Evolutionary conservation across 2,888 invertebrate genomes (phyloP).

Genomic region (Caprella mutica): DNA sequence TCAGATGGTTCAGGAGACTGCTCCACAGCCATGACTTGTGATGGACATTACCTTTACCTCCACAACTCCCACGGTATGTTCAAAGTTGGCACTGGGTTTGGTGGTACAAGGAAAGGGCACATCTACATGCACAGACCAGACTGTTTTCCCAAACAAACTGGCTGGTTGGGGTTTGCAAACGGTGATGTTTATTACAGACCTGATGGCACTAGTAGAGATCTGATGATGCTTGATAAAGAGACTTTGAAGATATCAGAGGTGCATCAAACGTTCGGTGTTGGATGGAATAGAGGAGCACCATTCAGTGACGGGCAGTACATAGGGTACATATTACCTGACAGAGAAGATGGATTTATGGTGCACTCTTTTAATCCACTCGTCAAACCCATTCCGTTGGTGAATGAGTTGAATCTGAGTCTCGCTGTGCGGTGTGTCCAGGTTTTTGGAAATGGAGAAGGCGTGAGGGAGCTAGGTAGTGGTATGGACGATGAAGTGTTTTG

Average conservation of each 20-base stretch:
- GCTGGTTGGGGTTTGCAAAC: conserved; percentile 69
- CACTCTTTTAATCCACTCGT: conserved; percentile 55
- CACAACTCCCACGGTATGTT: conserved; percentile 64
- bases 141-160: conserved; percentile 64
- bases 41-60: conserved; percentile 81
- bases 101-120: conserved; percentile 83
- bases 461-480: conserved; percentile 38
- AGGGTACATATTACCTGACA: conserved; percentile 63
- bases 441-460: conserved; percentile 60
- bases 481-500: conserved; percentile 64
- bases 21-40: conserved; percentile 61
- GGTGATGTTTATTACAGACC: conserved; percentile 68
- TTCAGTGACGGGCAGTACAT: conserved; percentile 70
- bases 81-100: conserved; percentile 91
- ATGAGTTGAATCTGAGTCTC: conserved; percentile 60
- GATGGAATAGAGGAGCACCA: conserved; percentile 42
- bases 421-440: conserved; percentile 63
- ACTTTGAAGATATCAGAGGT: conserved; percentile 45
- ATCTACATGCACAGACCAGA: conserved; percentile 72
- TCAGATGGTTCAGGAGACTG: too few species aligned
- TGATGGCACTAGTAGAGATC: conserved; percentile 45
- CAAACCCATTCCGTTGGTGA: conserved; percentile 47
- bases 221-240: conserved; percentile 49
- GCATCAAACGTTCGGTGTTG: conserved; percentile 25
- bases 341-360: conserved; percentile 71